Evolutionary conservation across 1,140 invertebrate species (phyloP), one percentile per base, ranked within the genome.

Genomic region (Cyclargus thomasi): DNA sequence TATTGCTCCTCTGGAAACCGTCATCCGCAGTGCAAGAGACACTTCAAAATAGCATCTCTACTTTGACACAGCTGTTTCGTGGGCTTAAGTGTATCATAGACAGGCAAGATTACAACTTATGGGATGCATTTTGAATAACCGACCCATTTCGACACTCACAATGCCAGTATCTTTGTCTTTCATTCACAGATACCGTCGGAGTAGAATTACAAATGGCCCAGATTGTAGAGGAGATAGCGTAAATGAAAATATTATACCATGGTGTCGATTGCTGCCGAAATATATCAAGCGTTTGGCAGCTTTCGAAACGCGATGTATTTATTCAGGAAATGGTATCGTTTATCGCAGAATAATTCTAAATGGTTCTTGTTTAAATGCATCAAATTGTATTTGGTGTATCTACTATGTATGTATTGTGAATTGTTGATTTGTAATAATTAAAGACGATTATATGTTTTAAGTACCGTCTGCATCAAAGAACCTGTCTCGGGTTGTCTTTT

Each of bases 91-190:
- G 64, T 57, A 29, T 53, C 64, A 66, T 57, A 39, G 53, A 66
- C 64, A 36, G 64, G 39, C 20, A 17, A 65, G 64, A 65, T 65
- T 65, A 65, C 39, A 65, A 55, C 39, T 65, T 65, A 65, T 65
- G 64, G 11, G 64, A 66, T 66, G 35, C 64, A 66, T 66, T 66
- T 66, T 17, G 39, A 47, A 14, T 35, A 29, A 18, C n/a, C 53
- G 53, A 57, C 39, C 55, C 55, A 66, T 35, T 53, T 65, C 21
- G 22, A 66, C 53, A 53, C 23, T 55, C 29, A 53, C 20, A 53
- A 20, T 47, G 64, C 20, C 64, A 66, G 29, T 55, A 64, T 65
- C 47, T 65, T 22, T 66, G 53, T 55, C 64, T 66, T 66, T 65
- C 53, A 65, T 53, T 65, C 21, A 57, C 17, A 23, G 53, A 66